Evolutionary conservation across 2,888 invertebrate species (phyloP).

Genomic region (Phalera bucephala): DNA sequence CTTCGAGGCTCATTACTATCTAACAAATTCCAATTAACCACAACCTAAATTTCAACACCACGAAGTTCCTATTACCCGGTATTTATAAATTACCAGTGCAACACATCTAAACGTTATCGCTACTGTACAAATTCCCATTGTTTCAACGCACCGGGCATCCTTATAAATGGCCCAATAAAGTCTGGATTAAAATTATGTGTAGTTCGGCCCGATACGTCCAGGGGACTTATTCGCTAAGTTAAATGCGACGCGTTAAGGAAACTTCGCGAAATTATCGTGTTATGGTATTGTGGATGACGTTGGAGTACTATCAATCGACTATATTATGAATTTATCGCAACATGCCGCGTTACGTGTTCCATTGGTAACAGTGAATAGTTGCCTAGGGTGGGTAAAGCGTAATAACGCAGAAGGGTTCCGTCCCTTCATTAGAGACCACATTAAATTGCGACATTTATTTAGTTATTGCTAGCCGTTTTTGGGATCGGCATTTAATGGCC

Average conservation of each 20-base stretch:
- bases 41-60: no score
- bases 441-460: constrained; percentile 50
- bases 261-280: no score
- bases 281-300: no score
- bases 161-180: constrained; percentile 44
- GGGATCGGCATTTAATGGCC: constrained; percentile 15
- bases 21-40: no score
- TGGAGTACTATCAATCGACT: no score
- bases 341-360: no score
- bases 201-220: constrained; percentile 38
- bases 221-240: no score
- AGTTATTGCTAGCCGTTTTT: constrained; percentile 27
- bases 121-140: constrained; percentile 14
- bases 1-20: no score
- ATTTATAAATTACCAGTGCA: constrained; percentile 4
- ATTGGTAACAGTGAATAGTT: no score
- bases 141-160: constrained; percentile 12
- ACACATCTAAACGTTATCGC: constrained; percentile 11
- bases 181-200: constrained; percentile 49
- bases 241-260: no score
- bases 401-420: constrained; percentile 45
- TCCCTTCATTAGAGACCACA: constrained; percentile 52
- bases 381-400: constrained; percentile 23
- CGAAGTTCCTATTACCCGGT: neutral
- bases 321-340: no score